These are phyloP conservation scores for Plectropomus leopardus DNA, from an alignment of 2,113 vertebrate species.

Conservation along the genomic window DNA sequence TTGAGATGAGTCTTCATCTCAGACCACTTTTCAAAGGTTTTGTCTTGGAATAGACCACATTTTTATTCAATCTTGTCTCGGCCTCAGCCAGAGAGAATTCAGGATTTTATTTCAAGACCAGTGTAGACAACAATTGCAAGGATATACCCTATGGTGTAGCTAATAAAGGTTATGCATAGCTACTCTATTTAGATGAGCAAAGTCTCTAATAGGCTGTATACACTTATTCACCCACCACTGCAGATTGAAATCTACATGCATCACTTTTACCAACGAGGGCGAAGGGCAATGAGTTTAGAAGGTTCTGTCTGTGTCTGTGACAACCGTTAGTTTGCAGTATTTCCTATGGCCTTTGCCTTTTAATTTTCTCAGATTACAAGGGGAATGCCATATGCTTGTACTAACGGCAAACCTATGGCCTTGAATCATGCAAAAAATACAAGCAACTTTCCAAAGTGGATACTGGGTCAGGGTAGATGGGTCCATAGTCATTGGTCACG, in stretches of 20 bases:
- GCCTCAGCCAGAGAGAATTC: too few relatives aligned
- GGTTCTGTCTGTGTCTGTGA: conserved; percentile 11
- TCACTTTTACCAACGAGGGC: background rate
- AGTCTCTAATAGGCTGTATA: background rate
- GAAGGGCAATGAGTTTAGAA: conserved; percentile 6
- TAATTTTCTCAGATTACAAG: conserved; percentile 13
- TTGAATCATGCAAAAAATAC: conserved; percentile 33
- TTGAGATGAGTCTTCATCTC: too few relatives aligned
- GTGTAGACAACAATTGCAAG: too few relatives aligned
- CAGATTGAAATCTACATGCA: conserved; percentile 10
- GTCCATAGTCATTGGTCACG: conserved; percentile 20
- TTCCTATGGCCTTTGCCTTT: conserved; percentile 17
- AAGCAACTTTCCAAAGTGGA: conserved; percentile 51
- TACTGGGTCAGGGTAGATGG: conserved; percentile 5
- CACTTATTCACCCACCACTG: background rate
- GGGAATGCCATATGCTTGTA: conserved; percentile 27
- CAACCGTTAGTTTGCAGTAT: conserved; percentile 31
- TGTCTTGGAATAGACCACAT: too few relatives aligned
- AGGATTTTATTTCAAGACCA: too few relatives aligned
- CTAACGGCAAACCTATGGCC: background rate
- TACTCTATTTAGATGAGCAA: background rate
- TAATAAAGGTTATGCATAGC: background rate
- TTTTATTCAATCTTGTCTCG: too few relatives aligned
- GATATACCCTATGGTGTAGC: too few relatives aligned
- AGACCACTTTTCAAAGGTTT: too few relatives aligned